Evolutionary conservation across 2,797 vertebrate species (phyloP).

Genomic region (Lepus oiostolus): DNA sequence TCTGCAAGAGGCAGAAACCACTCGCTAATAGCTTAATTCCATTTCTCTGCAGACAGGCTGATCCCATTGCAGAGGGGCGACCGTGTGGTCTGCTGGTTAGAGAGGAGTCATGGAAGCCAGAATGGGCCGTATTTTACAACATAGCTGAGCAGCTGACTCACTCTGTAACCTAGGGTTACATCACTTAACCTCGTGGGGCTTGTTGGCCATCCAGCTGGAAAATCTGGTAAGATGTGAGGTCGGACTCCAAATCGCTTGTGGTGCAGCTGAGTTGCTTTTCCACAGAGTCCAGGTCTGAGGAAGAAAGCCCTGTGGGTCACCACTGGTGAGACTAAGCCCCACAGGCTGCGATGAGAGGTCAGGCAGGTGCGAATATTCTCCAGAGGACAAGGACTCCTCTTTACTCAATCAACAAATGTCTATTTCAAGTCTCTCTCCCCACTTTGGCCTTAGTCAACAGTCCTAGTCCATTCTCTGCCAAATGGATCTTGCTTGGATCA

Average conservation of each 20-base stretch:
- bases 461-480: neutral
- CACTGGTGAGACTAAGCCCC: neutral
- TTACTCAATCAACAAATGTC: neutral
- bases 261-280: neutral
- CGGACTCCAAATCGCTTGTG: constrained; percentile 43
- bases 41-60: constrained; percentile 77
- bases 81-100: constrained; percentile 47
- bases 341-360: neutral
- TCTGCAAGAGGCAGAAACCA: constrained; percentile 73
- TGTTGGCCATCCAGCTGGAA: constrained; percentile 77
- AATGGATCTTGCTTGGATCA: neutral
- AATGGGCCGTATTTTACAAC: neutral
- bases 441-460: neutral
- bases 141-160: constrained; percentile 75
- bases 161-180: constrained; percentile 21
- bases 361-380: neutral
- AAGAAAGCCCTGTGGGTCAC: neutral
- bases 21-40: constrained; percentile 76
- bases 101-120: constrained; percentile 36
- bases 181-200: constrained; percentile 58
- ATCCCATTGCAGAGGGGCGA: constrained; percentile 34
- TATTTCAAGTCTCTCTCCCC: neutral
- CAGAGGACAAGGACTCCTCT: neutral
- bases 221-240: constrained; percentile 66
- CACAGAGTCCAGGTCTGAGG: neutral